Conservation (phyloP, 2,888 invertebrate genomes). For the Steinernema hermaphroditum region DNA sequence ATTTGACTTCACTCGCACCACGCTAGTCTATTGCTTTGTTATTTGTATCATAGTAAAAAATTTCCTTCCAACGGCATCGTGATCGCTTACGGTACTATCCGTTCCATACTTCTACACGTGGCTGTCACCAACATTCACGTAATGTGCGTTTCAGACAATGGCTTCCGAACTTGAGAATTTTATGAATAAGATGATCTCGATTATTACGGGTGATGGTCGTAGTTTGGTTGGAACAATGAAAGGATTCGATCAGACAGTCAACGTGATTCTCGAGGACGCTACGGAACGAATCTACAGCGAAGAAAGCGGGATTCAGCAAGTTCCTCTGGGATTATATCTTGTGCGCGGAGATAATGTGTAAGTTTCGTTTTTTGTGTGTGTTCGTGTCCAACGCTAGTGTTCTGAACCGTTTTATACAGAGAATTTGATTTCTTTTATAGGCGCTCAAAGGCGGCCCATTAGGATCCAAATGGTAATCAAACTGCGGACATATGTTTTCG, state of each 20-base stretch:
- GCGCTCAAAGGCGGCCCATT: too few relatives aligned
- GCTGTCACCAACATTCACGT: too few relatives aligned
- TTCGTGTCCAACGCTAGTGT: too few relatives aligned
- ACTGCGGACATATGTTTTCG: too few relatives aligned
- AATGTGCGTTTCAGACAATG: too few relatives aligned
- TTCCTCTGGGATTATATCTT: conserved; percentile 92
- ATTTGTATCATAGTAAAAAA: not conserved
- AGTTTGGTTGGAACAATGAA: conserved; percentile 95
- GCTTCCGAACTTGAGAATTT: conserved; percentile 58
- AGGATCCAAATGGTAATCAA: too few relatives aligned
- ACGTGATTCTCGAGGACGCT: conserved; percentile 93
- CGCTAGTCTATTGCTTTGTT: not conserved
- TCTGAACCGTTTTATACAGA: too few relatives aligned
- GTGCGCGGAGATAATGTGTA: conserved; percentile 96
- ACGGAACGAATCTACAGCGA: conserved; percentile 81
- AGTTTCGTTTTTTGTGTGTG: conserved; percentile 64
- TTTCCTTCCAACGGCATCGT: too few relatives aligned
- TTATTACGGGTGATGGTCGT: conserved; percentile 92
- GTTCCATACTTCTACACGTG: too few relatives aligned
- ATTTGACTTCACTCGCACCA: not conserved
- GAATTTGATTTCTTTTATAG: too few relatives aligned
- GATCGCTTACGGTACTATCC: too few relatives aligned
- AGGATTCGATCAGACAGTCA: conserved; percentile 99
- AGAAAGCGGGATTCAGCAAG: conserved; percentile 86
- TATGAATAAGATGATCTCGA: conserved; percentile 73